phyloP scores from a whole-genome alignment of 2,113 vertebrate species.

The Alouatta palliata region DNA sequence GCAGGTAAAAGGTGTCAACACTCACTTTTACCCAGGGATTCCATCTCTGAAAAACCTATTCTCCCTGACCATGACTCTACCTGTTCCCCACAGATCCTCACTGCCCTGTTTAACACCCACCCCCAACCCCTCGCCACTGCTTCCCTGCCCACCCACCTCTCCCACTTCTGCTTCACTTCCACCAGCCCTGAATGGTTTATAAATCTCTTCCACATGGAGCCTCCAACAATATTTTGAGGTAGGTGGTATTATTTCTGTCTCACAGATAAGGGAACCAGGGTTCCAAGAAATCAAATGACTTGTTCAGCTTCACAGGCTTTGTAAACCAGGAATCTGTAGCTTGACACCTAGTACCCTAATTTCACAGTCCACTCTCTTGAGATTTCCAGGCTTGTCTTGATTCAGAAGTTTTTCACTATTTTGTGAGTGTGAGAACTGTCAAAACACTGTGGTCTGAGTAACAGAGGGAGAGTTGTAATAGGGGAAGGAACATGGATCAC shows the following conservation, averaged over 20 bases:
- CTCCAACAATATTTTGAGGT: not conserved
- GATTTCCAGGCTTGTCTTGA: not conserved
- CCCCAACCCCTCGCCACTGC: accelerated
- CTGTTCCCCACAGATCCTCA: not conserved
- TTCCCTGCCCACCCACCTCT: not conserved
- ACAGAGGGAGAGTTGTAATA: not conserved
- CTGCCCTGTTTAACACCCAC: not conserved
- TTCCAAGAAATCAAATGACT: not conserved
- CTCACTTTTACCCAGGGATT: not conserved
- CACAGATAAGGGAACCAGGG: not conserved
- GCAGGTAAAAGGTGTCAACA: not conserved
- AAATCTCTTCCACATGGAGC: not conserved
- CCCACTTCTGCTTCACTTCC: not conserved
- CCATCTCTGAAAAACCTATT: not conserved
- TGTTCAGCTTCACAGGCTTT: not conserved
- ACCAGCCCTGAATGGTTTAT: not conserved
- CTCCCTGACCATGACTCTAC: not conserved
- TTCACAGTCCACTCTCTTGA: not conserved
- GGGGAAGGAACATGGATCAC: not conserved
- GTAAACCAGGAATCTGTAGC: not conserved
- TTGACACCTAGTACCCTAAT: not conserved
- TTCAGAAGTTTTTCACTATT: not conserved
- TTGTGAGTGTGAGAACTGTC: not conserved
- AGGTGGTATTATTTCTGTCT: not conserved
- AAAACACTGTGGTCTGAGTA: not conserved